These are phyloP conservation scores for Trichosurus vulpecula DNA, from an alignment of 2,797 vertebrate species.

Conservation along the genomic window DNA sequence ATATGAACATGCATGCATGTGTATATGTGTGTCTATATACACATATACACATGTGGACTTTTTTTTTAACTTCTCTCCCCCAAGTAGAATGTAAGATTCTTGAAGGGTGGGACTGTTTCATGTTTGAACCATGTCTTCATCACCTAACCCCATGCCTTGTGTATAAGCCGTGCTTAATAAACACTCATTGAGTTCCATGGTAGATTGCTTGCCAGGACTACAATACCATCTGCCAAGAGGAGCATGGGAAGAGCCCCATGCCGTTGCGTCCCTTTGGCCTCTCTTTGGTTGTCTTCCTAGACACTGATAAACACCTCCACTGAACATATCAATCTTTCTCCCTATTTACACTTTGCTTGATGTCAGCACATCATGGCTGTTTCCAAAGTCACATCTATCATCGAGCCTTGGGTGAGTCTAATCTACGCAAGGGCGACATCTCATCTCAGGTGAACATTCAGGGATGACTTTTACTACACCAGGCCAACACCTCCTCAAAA, in stretches of 20 bases:
- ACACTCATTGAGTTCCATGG: neutral
- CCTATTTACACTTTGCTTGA: neutral
- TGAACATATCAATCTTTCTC: neutral
- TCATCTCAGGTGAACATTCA: neutral
- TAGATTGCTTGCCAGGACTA: neutral
- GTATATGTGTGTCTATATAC: neutral
- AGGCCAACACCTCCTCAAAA: neutral
- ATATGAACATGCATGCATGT: neutral
- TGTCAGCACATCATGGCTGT: neutral
- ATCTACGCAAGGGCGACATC: neutral
- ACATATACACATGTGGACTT: neutral
- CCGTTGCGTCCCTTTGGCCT: neutral
- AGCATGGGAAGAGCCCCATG: neutral
- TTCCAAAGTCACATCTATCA: neutral
- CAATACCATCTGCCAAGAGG: neutral
- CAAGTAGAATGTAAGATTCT: neutral
- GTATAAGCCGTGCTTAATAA: neutral
- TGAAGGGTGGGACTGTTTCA: neutral
- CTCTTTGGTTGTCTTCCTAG: neutral
- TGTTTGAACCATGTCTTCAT: neutral
- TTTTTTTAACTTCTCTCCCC: neutral
- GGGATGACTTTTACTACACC: neutral
- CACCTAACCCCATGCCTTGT: neutral
- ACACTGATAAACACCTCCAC: neutral
- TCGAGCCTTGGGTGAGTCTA: neutral